phyloP scores from a whole-genome alignment of 2,888 invertebrate genomes.

The Lagria hirta region DNA sequence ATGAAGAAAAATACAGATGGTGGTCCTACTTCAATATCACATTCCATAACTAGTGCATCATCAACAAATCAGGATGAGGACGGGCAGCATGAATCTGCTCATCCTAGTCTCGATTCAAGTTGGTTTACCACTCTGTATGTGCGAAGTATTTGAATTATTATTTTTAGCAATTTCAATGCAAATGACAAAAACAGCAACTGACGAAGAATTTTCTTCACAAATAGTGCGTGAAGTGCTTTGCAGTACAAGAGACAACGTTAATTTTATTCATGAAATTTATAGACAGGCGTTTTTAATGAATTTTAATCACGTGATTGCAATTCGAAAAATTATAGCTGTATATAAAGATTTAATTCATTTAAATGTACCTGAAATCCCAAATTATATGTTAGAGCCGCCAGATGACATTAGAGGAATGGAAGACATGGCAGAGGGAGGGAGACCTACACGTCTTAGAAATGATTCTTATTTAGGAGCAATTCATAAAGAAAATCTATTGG shows the following conservation, averaged over 20 bases:
- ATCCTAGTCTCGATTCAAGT: constrained; percentile 66
- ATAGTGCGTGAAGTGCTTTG: constrained; percentile 88
- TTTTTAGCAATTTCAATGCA: constrained; percentile 49
- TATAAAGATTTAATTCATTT: constrained; percentile 96
- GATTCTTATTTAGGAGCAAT: constrained; percentile 86
- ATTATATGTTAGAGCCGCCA: constrained; percentile 75
- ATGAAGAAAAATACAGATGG: constrained; percentile 61
- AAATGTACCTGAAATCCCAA: constrained; percentile 76
- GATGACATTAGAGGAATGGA: constrained; percentile 51
- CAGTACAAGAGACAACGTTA: constrained; percentile 84
- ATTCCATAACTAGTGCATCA: constrained; percentile 39
- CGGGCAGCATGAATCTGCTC: constrained; percentile 59
- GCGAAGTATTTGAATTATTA: constrained; percentile 5
- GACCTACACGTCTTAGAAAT: constrained; percentile 63
- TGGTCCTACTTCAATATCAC: constrained; percentile 27
- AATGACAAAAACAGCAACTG: constrained; percentile 48
- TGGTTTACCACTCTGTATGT: constrained; percentile 28
- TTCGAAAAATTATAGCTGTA: constrained; percentile 84
- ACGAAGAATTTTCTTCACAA: constrained; percentile 56
- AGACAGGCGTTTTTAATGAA: constrained; percentile 90
- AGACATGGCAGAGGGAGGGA: constrained; percentile 34
- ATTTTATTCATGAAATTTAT: constrained; percentile 92
- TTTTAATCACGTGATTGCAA: constrained; percentile 81
- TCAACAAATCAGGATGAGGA: constrained; percentile 56
- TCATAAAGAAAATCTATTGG: constrained; percentile 74